Base-by-base conservation (phyloP, 2,888 invertebrate species). In the Callimorpha dominula region DNA sequence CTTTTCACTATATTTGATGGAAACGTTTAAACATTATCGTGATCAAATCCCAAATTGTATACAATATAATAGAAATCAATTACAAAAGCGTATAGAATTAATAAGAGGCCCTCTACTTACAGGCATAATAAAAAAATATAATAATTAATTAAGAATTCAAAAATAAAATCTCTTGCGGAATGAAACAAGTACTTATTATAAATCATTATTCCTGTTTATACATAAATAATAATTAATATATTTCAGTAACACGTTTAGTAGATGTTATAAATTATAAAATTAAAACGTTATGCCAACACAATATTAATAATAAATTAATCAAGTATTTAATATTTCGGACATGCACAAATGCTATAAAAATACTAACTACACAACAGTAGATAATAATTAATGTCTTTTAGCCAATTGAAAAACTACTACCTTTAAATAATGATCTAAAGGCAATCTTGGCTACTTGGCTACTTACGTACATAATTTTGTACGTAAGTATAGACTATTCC, bases 131-230 rank as follows among this genome's bases (percentile, higher is more conserved):
- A 31, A 50, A 0, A 50, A 65, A 31, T 54, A 52, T 50, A 50
- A 31, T 9, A 49, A 62, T 64, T 43, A 70, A 43, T 65, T 65
- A 49, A 42, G 15, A 67, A 71, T 43, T 67, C 65, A 62, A 81
- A 77, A 78, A 78, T 77, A 81, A 50, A 83, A 68, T 80, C 66
- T 70, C 75, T 73, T 78, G 84, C 68, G 85, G 86, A 85, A 85
- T 85, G 84, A 85, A 79, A 76, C 66, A 84, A 82, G 72, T 78
- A 71, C 57, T 31, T 31, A 60, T 70, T 60, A 68, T 72, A 69
- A 68, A 68, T 68, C 31, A 65, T 72, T 68, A 72, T 67, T 74
- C 17, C 63, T 70, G 57, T 60, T 65, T 70, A 70, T 63, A 50
- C 20, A 49, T 60, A 67, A 60, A 31, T 31, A 31, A 31, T 31